Evolutionary conservation across 2,797 vertebrate genomes (phyloP).

Genomic region (Sebastes paucispinis): DNA sequence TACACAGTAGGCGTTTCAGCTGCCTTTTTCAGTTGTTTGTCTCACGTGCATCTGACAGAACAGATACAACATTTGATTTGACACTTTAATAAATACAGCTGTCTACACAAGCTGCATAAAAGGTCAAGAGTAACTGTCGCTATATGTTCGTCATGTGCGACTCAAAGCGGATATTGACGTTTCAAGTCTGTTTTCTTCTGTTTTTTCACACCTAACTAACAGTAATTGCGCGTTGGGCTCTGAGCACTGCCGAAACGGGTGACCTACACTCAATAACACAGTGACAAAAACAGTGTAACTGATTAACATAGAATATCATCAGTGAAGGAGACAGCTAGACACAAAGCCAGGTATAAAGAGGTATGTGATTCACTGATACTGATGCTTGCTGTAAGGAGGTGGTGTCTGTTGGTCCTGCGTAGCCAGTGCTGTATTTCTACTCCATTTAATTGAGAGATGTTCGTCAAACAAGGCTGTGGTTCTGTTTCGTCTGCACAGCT

Average conservation of each 20-base stretch:
- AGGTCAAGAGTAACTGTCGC: not conserved
- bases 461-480: not conserved
- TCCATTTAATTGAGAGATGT: constrained; percentile 5
- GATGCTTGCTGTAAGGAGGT: not conserved
- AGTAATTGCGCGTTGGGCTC: not conserved
- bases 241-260: not conserved
- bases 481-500: constrained; percentile 20
- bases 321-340: not conserved
- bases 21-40: not conserved
- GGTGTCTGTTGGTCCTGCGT: not conserved
- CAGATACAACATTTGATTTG: constrained; percentile 9
- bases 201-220: not conserved
- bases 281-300: not conserved
- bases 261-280: not conserved
- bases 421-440: constrained; percentile 4
- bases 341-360: not conserved
- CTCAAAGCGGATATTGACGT: not conserved
- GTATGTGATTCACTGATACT: not conserved
- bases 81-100: constrained; percentile 9
- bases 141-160: not conserved
- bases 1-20: not conserved
- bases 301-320: not conserved
- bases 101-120: not conserved
- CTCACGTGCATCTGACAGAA: not conserved
- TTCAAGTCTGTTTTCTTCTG: not conserved